Evolutionary conservation across 2,113 vertebrate species (phyloP).

Genomic region (Psilopsiagon aurifrons): DNA sequence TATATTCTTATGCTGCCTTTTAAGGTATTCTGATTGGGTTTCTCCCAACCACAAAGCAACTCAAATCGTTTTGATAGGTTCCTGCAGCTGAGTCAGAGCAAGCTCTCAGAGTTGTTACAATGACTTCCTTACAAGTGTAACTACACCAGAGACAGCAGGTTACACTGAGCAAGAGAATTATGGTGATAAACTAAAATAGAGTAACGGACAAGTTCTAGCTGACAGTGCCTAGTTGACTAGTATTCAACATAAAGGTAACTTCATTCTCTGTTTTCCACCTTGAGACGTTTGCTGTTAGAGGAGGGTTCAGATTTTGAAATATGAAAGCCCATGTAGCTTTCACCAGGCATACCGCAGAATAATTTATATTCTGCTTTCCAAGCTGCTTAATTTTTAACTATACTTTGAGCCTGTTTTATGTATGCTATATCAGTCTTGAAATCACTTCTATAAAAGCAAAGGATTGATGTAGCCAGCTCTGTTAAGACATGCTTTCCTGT

Average conservation of each 20-base stretch:
- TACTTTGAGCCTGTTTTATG: neutral
- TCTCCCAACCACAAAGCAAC: neutral
- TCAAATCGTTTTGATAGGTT: neutral
- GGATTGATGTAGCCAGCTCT: neutral
- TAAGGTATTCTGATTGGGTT: neutral
- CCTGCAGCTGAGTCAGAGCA: neutral
- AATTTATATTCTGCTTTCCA: constrained; percentile 36
- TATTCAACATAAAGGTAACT: neutral
- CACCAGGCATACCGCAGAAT: neutral
- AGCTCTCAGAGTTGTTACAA: neutral
- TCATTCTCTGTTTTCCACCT: neutral
- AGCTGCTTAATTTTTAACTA: constrained; percentile 46
- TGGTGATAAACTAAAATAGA: neutral
- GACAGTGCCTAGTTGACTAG: neutral
- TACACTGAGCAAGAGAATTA: neutral
- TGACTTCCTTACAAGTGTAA: neutral
- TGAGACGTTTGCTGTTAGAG: neutral
- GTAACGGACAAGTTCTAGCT: neutral
- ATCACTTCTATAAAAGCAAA: neutral
- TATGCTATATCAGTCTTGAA: neutral
- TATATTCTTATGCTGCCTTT: neutral
- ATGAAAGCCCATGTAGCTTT: neutral
- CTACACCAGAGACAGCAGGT: neutral
- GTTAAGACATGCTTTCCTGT: neutral
- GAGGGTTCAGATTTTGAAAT: neutral